phyloP scores from a whole-genome alignment of 2,113 vertebrate genomes.

The Erpornis zantholeuca region DNA sequence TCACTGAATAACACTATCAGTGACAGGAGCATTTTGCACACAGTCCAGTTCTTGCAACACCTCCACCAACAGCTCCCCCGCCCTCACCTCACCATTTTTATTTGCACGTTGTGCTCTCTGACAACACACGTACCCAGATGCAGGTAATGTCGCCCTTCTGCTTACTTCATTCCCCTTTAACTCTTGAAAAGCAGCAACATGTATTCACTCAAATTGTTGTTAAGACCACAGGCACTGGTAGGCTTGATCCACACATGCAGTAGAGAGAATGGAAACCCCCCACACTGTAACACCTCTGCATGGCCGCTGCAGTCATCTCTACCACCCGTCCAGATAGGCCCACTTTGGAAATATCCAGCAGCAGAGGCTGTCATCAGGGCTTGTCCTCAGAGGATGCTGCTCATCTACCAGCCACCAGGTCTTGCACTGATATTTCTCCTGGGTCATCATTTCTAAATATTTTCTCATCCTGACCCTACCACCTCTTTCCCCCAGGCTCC shows the following conservation, averaged over 20 bases:
- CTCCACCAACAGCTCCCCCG: background rate
- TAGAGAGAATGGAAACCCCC: background rate
- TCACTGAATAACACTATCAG: background rate
- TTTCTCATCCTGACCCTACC: background rate
- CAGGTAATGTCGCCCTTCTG: fast-evolving
- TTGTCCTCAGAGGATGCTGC: fast-evolving
- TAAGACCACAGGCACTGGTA: background rate
- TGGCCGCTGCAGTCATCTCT: background rate
- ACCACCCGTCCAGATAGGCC: too few species aligned
- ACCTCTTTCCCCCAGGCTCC: background rate
- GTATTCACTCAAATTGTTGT: background rate
- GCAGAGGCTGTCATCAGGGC: background rate
- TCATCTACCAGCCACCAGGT: background rate
- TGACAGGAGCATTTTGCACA: background rate
- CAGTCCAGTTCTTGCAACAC: background rate
- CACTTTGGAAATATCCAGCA: fast-evolving
- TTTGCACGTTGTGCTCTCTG: background rate
- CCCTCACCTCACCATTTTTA: background rate
- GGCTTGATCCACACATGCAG: fast-evolving
- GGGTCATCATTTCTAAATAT: background rate
- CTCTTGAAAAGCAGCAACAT: background rate
- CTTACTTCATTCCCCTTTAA: background rate
- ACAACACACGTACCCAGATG: fast-evolving
- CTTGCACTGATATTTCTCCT: background rate
- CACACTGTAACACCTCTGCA: fast-evolving